These are phyloP conservation scores for Parnassius orleans DNA, from an alignment of 2,888 invertebrate genomes.

Conservation along the genomic window DNA sequence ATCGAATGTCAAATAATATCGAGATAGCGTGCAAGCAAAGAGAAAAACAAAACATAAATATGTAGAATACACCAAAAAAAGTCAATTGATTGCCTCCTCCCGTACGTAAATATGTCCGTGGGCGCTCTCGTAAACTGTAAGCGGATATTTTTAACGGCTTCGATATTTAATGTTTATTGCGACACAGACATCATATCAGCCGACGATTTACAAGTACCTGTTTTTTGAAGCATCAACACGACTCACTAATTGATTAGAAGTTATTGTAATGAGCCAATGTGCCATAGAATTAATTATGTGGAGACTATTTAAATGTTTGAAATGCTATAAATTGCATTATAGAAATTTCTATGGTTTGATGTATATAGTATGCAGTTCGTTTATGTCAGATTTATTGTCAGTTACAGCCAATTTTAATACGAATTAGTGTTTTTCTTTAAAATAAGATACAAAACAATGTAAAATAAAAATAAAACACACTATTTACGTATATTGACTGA, in stretches of 20 bases:
- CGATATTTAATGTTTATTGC: slow-evolving; percentile 81
- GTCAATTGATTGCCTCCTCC: slow-evolving; percentile 68
- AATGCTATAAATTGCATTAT: not conserved
- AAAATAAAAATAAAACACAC: too few species aligned
- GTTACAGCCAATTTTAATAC: not conserved
- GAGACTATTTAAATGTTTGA: not conserved
- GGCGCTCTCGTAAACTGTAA: slow-evolving; percentile 78
- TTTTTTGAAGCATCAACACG: slow-evolving; percentile 44
- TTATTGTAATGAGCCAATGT: slow-evolving; percentile 20
- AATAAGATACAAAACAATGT: too few species aligned
- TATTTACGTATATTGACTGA: too few species aligned
- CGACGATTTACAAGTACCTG: slow-evolving; percentile 68
- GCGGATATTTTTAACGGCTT: slow-evolving; percentile 77
- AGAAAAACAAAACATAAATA: slow-evolving; percentile 45
- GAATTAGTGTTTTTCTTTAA: too few species aligned
- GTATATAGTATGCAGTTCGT: too few species aligned
- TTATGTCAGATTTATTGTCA: too few species aligned
- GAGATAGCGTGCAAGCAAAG: slow-evolving; percentile 56
- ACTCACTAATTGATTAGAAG: slow-evolving; percentile 40
- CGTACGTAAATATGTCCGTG: slow-evolving; percentile 74
- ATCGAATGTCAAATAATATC: slow-evolving; percentile 45
- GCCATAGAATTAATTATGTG: slow-evolving; percentile 7
- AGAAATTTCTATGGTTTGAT: not conserved
- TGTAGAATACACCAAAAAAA: slow-evolving; percentile 64
- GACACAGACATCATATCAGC: slow-evolving; percentile 76